Evolutionary conservation across 2,113 vertebrate species (phyloP), one percentile per base, ranked within the genome.

Genomic region (Zonotrichia leucophrys): DNA sequence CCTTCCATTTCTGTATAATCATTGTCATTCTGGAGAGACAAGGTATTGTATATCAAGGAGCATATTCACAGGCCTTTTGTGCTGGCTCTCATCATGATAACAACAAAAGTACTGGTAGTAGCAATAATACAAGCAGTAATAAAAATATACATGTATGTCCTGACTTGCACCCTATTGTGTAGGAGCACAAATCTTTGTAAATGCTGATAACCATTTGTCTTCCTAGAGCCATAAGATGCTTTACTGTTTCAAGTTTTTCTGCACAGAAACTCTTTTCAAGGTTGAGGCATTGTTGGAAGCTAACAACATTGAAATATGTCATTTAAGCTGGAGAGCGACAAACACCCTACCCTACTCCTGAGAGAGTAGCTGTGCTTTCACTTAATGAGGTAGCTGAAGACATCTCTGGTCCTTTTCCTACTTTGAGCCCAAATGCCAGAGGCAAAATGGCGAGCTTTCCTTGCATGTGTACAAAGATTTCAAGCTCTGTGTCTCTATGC

Each of bases 321-420:
- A 87, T 87, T 92, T 90, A 83, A 94, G 66, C 75, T 70, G 37
- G 30, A 93, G 75, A 93, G 78, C 56, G 81, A 89, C 93, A 96
- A 94, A 92, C 67, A 85, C 12, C 60, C 41, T 59, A 87, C 41
- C 46, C 69, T 64, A n/a, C 28, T 93, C 89, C 87, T 91, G 59
- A 39, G 91, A 96, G 87, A 96, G 62, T 90, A 92, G 68, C 52
- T 82, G 56, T 62, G 81, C 69, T 69, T 83, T 87, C 78, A 55
- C n/a, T 95, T 95, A 94, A 91, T 91, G 94, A 95, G 87, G 73
- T 78, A 97, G 87, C 55, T 83, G 91, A 97, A 88, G 91, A 86
- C 59, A 74, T 82, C 68, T 77, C 78, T 73, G 58, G 83, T 83
- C 72, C 37, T 92, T 95, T 93, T 88, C 76, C 73, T 53, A 75